Base-by-base conservation (phyloP, 2,113 vertebrate species). In the Carassius gibelio region DNA sequence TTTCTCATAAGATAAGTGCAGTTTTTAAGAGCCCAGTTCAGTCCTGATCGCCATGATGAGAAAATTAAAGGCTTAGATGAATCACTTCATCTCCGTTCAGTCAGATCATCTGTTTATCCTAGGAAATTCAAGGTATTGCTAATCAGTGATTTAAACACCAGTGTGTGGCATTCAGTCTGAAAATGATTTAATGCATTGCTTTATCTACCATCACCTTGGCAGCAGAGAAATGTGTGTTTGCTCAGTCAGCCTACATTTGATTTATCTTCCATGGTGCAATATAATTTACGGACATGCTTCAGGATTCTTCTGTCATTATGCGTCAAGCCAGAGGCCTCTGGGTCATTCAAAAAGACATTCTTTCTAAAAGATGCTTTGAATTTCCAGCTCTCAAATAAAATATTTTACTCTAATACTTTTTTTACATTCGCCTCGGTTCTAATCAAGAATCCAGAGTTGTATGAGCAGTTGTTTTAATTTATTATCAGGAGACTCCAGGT, bases 161-260 rank as follows among this genome's bases (percentile, higher is more conserved):
- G 10, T 36, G 72, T 14, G 45, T 50, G 52, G 83, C 76, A 82
- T 88, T 55, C 83, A 52, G 75, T 45, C 78, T 71, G 64, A 74
- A 87, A 86, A 87, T 76, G 69, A 83, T 88, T 89, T 86, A 86
- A 89, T 90, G 81, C 85, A 88, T 87, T 89, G 78, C 81, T 86
- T 87, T 89, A 90, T 86, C 84, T 90, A 34, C 77, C 52, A 69
- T 86, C 84, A 84, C 84, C 88, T 89, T 88, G 89, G 80, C 87
- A 87, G 88, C 59, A 84, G 75, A 85, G 74, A 87, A 88, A 89
- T 90, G 82, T 85, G 85, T 89, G 84, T 88, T 87, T 88, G 85
- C 80, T 84, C 82, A 88, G 79, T 88, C 83, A 87, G 87, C 69
- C 79, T 64, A 86, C 80, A 85, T 87, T 88, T 91, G 79, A 86